Percentiles rank a stretch among this genome's conserved stretches.
Conservation (phyloP, 2,113 vertebrate genomes). For the Heliornis fulica region DNA sequence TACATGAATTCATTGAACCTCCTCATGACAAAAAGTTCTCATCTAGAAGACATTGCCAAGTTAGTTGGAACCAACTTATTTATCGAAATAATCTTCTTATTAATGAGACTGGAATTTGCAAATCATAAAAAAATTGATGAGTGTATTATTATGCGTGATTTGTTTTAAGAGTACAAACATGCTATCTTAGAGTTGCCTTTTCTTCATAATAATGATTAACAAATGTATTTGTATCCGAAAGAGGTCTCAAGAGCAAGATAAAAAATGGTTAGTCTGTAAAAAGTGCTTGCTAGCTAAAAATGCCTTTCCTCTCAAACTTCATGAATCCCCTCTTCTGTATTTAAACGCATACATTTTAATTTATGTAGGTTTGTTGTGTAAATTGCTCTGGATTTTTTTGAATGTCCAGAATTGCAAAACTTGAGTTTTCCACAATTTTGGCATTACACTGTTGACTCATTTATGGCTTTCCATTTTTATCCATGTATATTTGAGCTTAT, state of each 20-base stretch:
- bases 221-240: constrained; percentile 62
- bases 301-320: constrained; percentile 39
- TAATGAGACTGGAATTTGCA: constrained; percentile 47
- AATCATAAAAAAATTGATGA: constrained; percentile 22
- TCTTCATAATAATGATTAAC: constrained; percentile 31
- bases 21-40: constrained; percentile 39
- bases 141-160: neutral
- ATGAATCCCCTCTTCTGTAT: constrained; percentile 33
- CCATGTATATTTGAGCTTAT: neutral
- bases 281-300: constrained; percentile 61
- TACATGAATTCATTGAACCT: constrained; percentile 21
- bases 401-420: constrained; percentile 32
- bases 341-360: constrained; percentile 30
- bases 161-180: constrained; percentile 22
- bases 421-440: neutral
- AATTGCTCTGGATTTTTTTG: constrained; percentile 27
- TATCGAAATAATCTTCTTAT: constrained; percentile 33
- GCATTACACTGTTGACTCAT: neutral
- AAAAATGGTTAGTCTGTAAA: constrained; percentile 44
- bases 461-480: neutral
- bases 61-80: constrained; percentile 27
- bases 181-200: neutral
- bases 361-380: neutral
- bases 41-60: constrained; percentile 24
- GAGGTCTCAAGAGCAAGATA: constrained; percentile 66